phyloP scores from a whole-genome alignment of 1,140 invertebrate species.

The Theocolax elegans region DNA sequence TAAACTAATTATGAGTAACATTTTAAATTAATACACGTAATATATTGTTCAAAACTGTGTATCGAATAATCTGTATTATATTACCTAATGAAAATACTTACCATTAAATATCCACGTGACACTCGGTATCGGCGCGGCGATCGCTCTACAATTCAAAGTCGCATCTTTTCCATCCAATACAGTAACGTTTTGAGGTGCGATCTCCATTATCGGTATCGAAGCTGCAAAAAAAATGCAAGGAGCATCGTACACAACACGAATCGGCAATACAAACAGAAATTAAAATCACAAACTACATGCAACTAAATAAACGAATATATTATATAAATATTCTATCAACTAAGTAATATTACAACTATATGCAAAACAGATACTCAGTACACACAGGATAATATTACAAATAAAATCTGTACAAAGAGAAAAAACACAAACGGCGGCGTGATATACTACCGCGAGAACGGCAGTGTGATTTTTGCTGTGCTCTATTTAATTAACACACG shows the following conservation, averaged over 20 bases:
- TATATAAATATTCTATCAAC: too few relatives aligned
- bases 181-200: slow-evolving; percentile 85
- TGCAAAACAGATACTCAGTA: too few relatives aligned
- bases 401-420: slow-evolving; percentile 22
- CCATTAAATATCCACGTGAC: slow-evolving; percentile 93
- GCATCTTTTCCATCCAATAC: slow-evolving; percentile 93
- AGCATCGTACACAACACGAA: too few relatives aligned
- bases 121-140: slow-evolving; percentile 89
- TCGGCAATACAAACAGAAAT: too few relatives aligned
- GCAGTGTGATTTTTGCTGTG: slow-evolving; percentile 27
- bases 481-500: neutral
- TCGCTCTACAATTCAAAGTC: slow-evolving; percentile 84
- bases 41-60: too few relatives aligned
- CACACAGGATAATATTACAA: slow-evolving; percentile 12
- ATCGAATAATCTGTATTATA: too few relatives aligned
- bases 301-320: too few relatives aligned
- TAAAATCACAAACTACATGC: too few relatives aligned
- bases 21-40: too few relatives aligned
- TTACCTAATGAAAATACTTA: slow-evolving; percentile 62
- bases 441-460: neutral
- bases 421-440: slow-evolving; percentile 16
- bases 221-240: too few relatives aligned
- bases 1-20: too few relatives aligned
- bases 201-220: slow-evolving; percentile 84
- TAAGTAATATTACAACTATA: too few relatives aligned